phyloP scores from a whole-genome alignment of 2,888 invertebrate genomes.

The Halocaridina rubra region DNA sequence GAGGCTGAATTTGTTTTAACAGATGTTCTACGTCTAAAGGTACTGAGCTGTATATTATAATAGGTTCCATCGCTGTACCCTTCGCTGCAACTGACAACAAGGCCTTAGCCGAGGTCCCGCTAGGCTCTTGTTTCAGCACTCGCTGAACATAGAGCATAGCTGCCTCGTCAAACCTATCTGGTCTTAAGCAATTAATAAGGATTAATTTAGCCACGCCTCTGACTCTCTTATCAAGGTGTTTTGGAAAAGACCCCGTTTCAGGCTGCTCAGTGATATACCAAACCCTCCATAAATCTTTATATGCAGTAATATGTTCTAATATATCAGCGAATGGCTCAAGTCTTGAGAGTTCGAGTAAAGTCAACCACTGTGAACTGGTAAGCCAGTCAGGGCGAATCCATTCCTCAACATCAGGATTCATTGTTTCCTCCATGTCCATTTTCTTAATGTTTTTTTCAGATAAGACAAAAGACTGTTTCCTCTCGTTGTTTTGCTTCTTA shows the following conservation, averaged over 20 bases:
- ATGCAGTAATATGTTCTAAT: slow-evolving; percentile 26
- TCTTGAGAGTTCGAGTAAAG: slow-evolving; percentile 22
- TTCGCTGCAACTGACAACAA: slow-evolving; percentile 40
- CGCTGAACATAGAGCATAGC: slow-evolving; percentile 44
- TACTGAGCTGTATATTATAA: slow-evolving; percentile 43
- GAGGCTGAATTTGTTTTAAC: slow-evolving; percentile 31
- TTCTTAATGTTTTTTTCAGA: background rate
- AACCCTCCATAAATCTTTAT: slow-evolving; percentile 47
- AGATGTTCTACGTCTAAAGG: slow-evolving; percentile 38
- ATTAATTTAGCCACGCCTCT: slow-evolving; percentile 50
- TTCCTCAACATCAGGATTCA: too few relatives aligned
- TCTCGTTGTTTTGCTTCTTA: background rate
- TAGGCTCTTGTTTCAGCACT: slow-evolving; percentile 39
- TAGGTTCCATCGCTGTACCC: slow-evolving; percentile 18
- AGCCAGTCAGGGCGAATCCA: slow-evolving; percentile 44
- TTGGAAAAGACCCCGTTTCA: slow-evolving; percentile 47
- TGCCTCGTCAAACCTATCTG: slow-evolving; percentile 54
- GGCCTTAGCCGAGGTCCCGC: slow-evolving; percentile 28
- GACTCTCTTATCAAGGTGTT: slow-evolving; percentile 48
- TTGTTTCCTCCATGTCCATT: background rate
- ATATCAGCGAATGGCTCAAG: slow-evolving; percentile 39
- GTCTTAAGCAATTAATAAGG: slow-evolving; percentile 47
- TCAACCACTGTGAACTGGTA: slow-evolving; percentile 35
- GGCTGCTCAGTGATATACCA: slow-evolving; percentile 60
- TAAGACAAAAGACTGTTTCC: background rate